Evolutionary conservation across 37 sponge, comb jelly and placozoan genomes (phyloP), one percentile per base, ranked within the genome.

Genomic region (Amphimedon queenslandica): DNA sequence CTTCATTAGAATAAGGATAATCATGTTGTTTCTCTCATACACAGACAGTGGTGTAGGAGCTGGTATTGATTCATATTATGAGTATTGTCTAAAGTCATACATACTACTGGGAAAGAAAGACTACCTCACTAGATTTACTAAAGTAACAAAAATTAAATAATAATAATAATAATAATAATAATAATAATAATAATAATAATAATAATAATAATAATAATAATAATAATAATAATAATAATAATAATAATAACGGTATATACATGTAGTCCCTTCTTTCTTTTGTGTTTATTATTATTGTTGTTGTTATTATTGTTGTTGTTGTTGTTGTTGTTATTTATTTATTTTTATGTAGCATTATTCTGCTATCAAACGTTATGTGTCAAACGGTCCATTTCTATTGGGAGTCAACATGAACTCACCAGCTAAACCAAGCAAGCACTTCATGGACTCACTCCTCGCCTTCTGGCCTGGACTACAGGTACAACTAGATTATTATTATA

Each of bases 391-490:
- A 40, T 33, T 77, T 55, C 69, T 97, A 57, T 73, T 88, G 55
- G 87, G 88, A 55, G 92, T 94, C 21, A 81, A 77, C 75, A 84
- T 92, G 83, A 69, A 82, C 51, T 66, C 76, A 4, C 98, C 98
- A 6, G 63, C 64, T 24, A 64, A 78, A 31, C 64, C 73, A 42
- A 74, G 76, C 18, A 72, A 78, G 30, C 40, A 61, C 60, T 91
- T 75, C 73, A 84, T 92, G 87, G 99, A 97, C 73, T 84, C 99
- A 11, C 75, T 97, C 40, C 87, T 87, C 39, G 94, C 99, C 42
- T 97, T 97, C 83, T 97, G 99, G 99, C 99, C 99, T 0, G 99
- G 99, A 21, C 89, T 97, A 13, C 99, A 97, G 90, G 87, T 84
- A 68, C 42, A 18, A 47, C n/a, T n/a, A n/a, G n/a, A n/a, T n/a